Conservation (phyloP, 1,140 invertebrate species). For the Drosophila elegans region DNA sequence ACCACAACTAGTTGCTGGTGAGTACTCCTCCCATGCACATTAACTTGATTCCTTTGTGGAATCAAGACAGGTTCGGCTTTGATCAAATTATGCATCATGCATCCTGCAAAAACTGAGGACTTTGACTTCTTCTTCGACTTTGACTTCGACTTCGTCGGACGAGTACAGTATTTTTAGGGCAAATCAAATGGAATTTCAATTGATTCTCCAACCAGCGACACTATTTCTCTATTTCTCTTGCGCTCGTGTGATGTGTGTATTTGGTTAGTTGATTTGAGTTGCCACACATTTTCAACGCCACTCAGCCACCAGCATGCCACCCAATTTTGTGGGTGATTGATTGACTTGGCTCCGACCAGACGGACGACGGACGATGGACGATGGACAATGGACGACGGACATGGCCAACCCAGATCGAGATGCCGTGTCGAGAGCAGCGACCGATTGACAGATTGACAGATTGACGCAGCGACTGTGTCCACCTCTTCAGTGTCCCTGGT, state of each 20-base stretch:
- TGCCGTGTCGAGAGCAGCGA: slow-evolving; percentile 5
- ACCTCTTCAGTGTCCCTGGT: neutral
- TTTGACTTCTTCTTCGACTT: too few relatives aligned
- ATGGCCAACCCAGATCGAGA: slow-evolving; percentile 8
- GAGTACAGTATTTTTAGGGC: neutral
- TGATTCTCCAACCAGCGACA: slow-evolving; percentile 3
- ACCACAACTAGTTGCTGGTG: neutral
- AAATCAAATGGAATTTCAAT: slow-evolving; percentile 46
- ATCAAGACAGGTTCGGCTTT: neutral
- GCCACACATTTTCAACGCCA: slow-evolving; percentile 22
- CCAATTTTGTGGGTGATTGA: slow-evolving; percentile 62
- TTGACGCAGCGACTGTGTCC: slow-evolving; percentile 39
- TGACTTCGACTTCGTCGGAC: too few relatives aligned
- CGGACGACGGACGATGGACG: slow-evolving; percentile 5
- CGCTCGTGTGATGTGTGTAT: slow-evolving; percentile 49
- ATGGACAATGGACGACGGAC: neutral
- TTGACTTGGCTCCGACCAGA: slow-evolving; percentile 49
- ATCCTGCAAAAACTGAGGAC: too few relatives aligned
- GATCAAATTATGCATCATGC: slow-evolving; percentile 9
- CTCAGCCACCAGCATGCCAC: slow-evolving; percentile 2
- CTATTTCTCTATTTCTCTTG: neutral
- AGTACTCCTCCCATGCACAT: neutral
- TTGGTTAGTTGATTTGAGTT: slow-evolving; percentile 35
- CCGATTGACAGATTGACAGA: slow-evolving; percentile 43
- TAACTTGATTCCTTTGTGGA: neutral